A percentile compares a stretch with the other conserved stretches of the same genome.
Evolutionary conservation across 1,140 invertebrate species (phyloP).

Genomic region (Neuroterus valhalla): DNA sequence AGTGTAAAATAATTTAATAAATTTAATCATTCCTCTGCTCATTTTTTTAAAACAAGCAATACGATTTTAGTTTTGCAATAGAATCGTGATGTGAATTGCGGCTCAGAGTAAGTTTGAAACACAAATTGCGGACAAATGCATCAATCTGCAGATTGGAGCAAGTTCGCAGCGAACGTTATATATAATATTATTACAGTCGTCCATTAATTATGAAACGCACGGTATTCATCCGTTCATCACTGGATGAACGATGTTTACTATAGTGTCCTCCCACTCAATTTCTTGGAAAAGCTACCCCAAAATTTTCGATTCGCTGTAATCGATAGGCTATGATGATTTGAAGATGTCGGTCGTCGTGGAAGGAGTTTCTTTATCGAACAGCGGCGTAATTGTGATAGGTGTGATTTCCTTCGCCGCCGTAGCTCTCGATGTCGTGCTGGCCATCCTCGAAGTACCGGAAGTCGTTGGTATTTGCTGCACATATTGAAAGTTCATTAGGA

Average conservation of each 20-base stretch:
- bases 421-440: slow-evolving; percentile 49
- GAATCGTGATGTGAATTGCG: not conserved
- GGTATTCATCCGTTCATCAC: not conserved
- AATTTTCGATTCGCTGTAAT: slow-evolving; percentile 43
- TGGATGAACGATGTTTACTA: not conserved
- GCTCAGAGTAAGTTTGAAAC: not conserved
- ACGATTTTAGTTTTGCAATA: too few species aligned
- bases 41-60: too few species aligned
- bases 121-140: not conserved
- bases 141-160: not conserved
- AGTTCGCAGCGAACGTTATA: slow-evolving; percentile 2
- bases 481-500: slow-evolving; percentile 21
- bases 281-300: slow-evolving; percentile 35
- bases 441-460: slow-evolving; percentile 53
- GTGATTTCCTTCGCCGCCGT: slow-evolving; percentile 58
- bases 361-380: slow-evolving; percentile 64
- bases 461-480: slow-evolving; percentile 64
- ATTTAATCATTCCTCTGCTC: too few species aligned
- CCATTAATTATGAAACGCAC: not conserved
- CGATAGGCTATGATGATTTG: slow-evolving; percentile 53
- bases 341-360: slow-evolving; percentile 65
- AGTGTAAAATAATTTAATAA: too few species aligned
- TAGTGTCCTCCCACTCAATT: slow-evolving; percentile 25
- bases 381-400: slow-evolving; percentile 56
- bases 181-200: not conserved